phyloP scores from a whole-genome alignment of 2,113 vertebrate species.

The Tupaia chinensis region DNA sequence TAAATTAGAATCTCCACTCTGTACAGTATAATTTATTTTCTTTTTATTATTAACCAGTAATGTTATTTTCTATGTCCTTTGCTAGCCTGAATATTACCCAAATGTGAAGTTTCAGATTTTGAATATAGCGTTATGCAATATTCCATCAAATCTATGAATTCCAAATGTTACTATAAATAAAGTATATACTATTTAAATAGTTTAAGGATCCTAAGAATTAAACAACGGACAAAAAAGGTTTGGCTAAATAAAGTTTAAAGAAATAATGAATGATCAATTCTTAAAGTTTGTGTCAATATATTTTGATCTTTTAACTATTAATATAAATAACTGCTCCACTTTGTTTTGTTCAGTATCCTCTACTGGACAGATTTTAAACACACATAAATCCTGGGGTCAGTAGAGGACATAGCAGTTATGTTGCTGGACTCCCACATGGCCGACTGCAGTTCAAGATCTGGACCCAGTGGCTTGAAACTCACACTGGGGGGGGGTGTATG shows the following conservation, averaged over 20 bases:
- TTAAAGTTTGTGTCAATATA: not conserved
- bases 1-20: not conserved
- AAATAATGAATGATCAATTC: not conserved
- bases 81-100: not conserved
- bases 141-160: not conserved
- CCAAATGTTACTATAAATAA: not conserved
- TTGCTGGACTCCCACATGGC: no score
- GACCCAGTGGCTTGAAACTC: no score
- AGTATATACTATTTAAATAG: not conserved
- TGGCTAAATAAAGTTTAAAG: not conserved
- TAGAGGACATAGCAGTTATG: no score
- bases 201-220: not conserved
- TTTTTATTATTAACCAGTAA: not conserved
- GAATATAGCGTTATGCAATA: not conserved
- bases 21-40: not conserved
- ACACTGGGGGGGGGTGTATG: no score
- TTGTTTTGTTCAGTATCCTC: not conserved
- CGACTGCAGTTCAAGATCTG: no score
- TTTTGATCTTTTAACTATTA: conserved; percentile 23
- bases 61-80: not conserved
- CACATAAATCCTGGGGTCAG: no score
- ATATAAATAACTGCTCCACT: not conserved
- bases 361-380: not conserved
- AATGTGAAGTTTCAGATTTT: conserved; percentile 10
- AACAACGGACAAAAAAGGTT: not conserved